Conservation (phyloP, 2,888 invertebrate genomes). For the Amiota mariae region DNA sequence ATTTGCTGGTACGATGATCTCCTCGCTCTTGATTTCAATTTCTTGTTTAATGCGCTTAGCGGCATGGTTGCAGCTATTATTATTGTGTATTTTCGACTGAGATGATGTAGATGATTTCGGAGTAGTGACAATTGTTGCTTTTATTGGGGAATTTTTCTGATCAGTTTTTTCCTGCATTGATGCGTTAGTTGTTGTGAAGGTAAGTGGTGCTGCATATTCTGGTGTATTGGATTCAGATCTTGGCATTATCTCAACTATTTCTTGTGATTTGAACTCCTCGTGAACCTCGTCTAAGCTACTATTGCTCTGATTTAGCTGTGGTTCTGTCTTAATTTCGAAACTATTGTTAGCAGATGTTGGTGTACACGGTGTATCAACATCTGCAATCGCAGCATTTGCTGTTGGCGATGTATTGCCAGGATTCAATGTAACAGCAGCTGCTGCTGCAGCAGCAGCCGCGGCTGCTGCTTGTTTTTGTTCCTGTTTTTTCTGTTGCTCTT, state of each 20-base stretch:
- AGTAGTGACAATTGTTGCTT: constrained; percentile 49
- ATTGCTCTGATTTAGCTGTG: constrained; percentile 53
- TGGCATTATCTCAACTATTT: constrained; percentile 61
- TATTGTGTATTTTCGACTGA: constrained; percentile 49
- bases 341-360: constrained; percentile 62
- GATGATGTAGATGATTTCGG: constrained; percentile 42
- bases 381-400: constrained; percentile 37
- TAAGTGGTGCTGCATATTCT: constrained; percentile 87
- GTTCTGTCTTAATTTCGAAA: constrained; percentile 67
- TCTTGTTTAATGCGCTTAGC: constrained; percentile 70
- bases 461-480: constrained; percentile 74
- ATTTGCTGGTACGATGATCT: constrained; percentile 67
- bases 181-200: constrained; percentile 75
- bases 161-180: constrained; percentile 40
- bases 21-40: constrained; percentile 70
- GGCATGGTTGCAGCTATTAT: constrained; percentile 59
- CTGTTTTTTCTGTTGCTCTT: constrained; percentile 79
- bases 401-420: constrained; percentile 56
- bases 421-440: constrained; percentile 53
- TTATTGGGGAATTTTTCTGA: constrained; percentile 49
- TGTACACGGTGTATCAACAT: constrained; percentile 65
- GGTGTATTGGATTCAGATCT: constrained; percentile 77
- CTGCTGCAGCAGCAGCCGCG: constrained; percentile 70
- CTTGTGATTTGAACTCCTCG: constrained; percentile 51
- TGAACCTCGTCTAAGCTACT: constrained; percentile 55